Percentiles rank a stretch among this genome's conserved stretches.
Evolutionary conservation across 2,797 vertebrate genomes (phyloP).

Genomic region (Anas acuta): DNA sequence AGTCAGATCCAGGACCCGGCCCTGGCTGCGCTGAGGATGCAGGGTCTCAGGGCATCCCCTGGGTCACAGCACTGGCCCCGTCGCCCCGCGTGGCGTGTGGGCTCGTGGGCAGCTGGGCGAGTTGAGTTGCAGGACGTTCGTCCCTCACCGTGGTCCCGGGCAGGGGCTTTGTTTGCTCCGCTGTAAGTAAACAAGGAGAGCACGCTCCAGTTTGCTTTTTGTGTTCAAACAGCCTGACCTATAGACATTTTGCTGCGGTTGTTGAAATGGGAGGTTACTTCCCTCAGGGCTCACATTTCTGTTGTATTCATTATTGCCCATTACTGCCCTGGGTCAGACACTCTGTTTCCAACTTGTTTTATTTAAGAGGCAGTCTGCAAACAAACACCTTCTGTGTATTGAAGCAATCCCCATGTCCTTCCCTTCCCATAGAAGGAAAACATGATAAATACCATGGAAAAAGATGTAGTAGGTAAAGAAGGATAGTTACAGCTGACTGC

Average conservation of each 20-base stretch:
- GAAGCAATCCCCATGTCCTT: neutral
- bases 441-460: accelerated
- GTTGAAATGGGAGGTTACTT: neutral
- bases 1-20: no score
- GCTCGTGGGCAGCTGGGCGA: neutral
- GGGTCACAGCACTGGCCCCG: accelerated
- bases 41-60: neutral
- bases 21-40: accelerated
- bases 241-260: neutral
- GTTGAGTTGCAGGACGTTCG: accelerated
- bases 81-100: accelerated
- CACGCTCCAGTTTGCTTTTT: accelerated
- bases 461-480: neutral
- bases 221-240: neutral
- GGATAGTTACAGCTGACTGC: neutral
- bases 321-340: neutral
- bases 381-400: neutral
- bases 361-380: neutral
- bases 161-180: neutral
- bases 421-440: neutral
- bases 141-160: neutral
- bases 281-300: neutral
- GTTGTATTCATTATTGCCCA: neutral
- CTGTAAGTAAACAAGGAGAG: neutral
- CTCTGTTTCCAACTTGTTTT: neutral